phyloP scores from a whole-genome alignment of 2,888 invertebrate species.

The Machimus atricapillus region DNA sequence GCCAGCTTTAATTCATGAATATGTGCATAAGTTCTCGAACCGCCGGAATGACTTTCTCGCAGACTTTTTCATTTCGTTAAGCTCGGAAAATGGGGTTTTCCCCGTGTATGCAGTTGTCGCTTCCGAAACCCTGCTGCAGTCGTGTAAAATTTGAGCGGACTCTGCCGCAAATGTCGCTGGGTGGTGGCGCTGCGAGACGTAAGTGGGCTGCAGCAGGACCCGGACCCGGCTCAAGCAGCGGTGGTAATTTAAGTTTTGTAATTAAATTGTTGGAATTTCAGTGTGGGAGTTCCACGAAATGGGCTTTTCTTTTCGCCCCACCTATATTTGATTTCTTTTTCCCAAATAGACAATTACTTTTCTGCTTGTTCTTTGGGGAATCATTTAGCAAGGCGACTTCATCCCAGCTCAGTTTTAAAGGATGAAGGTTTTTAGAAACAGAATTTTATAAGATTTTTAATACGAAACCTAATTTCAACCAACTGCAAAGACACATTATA shows the following conservation, averaged over 20 bases:
- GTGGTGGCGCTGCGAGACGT: neutral
- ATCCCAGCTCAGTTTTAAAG: neutral
- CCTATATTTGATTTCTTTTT: neutral
- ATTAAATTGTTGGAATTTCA: neutral
- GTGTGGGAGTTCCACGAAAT: neutral
- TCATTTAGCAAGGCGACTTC: neutral
- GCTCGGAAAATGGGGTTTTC: neutral
- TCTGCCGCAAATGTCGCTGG: neutral
- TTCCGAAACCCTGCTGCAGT: neutral
- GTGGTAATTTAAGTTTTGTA: neutral
- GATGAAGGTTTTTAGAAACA: neutral
- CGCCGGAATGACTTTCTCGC: slow-evolving; percentile 10
- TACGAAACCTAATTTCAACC: no score
- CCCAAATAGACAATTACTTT: neutral
- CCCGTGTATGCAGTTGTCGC: neutral
- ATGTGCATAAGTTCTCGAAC: slow-evolving; percentile 19
- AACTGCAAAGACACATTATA: no score
- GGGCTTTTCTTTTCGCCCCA: neutral
- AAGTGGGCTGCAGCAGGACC: neutral
- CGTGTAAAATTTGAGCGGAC: neutral
- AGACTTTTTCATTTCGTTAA: slow-evolving; percentile 8
- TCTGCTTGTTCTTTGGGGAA: neutral
- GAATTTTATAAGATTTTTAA: no score
- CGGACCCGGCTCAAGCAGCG: neutral
- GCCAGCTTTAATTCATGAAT: slow-evolving; percentile 33